Conservation (phyloP, 2,888 invertebrate species). For the Tupiocoris notatus region DNA sequence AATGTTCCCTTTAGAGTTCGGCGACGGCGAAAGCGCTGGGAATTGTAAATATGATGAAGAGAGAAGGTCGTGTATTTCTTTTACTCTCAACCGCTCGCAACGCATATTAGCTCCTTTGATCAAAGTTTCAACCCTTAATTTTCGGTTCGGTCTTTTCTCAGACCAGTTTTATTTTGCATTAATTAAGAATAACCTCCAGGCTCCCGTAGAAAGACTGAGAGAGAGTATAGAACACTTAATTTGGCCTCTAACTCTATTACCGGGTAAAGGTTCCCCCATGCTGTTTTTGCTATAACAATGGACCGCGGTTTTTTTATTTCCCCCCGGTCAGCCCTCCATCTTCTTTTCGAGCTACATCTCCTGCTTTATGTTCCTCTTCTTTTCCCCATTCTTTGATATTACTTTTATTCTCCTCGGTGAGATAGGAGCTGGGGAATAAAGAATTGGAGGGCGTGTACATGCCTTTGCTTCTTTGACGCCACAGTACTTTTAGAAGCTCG, state of each 20-base stretch:
- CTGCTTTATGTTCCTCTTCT: slow-evolving; percentile 4
- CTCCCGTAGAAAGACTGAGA: background rate
- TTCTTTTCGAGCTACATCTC: background rate
- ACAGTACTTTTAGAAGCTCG: background rate
- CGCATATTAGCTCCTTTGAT: background rate
- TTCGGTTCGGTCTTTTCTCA: background rate
- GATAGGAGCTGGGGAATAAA: background rate
- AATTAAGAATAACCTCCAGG: background rate
- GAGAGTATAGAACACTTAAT: background rate
- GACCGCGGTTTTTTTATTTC: background rate
- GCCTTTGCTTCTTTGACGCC: slow-evolving; percentile 3
- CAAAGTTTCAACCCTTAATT: background rate
- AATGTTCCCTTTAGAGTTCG: too few relatives aligned
- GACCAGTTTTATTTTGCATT: background rate
- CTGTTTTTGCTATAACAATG: background rate
- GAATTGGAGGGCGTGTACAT: background rate
- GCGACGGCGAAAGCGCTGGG: too few relatives aligned
- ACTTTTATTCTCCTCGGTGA: slow-evolving; percentile 15
- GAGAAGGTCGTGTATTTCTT: too few relatives aligned
- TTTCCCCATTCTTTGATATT: background rate
- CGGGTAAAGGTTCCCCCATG: background rate
- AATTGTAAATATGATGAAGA: too few relatives aligned
- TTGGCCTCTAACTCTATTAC: background rate
- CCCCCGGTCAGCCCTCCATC: background rate
- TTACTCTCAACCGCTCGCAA: background rate